A percentile compares a stretch with the other conserved stretches of the same genome.
Conservation (phyloP, 1,140 invertebrate species). For the Macrostomum lignano region DNA sequence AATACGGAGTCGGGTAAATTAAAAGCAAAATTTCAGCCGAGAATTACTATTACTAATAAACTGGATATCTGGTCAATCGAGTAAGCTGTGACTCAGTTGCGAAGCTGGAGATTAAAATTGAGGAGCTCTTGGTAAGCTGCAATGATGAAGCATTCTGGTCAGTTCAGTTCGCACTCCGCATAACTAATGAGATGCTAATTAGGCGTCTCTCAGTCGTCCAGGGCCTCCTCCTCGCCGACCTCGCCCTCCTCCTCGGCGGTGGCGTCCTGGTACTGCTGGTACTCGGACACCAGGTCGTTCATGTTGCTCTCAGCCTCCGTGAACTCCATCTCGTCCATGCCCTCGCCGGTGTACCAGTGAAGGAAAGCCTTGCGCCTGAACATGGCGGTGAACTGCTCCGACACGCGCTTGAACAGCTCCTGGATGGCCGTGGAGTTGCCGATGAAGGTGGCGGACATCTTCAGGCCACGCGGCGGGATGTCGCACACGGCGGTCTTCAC, state of each 20-base stretch:
- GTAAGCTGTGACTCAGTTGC: too few species aligned
- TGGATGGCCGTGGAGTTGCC: conserved; percentile 38
- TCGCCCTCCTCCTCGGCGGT: conserved; percentile 8
- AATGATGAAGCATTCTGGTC: too few species aligned
- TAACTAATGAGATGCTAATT: too few species aligned
- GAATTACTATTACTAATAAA: too few species aligned
- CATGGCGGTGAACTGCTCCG: conserved; percentile 41
- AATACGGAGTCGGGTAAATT: too few species aligned
- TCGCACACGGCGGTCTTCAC: conserved; percentile 8
- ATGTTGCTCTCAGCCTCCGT: conserved; percentile 36
- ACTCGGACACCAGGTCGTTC: conserved; percentile 35
- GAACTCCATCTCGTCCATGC: conserved; percentile 46
- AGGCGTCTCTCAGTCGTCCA: too few species aligned
- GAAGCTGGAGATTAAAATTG: too few species aligned
- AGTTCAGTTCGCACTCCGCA: too few species aligned
- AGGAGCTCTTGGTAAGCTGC: too few species aligned
- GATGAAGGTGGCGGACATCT: conserved; percentile 33
- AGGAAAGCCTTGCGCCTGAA: conserved; percentile 43
- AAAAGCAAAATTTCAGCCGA: too few species aligned
- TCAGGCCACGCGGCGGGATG: conserved; percentile 10
- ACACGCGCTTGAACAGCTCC: conserved; percentile 42
- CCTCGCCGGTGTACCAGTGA: conserved; percentile 45
- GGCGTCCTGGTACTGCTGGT: conserved; percentile 50
- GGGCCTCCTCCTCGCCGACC: too few species aligned
- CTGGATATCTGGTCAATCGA: too few species aligned